A percentile compares a stretch with the other conserved stretches of the same genome.
Conservation (phyloP, 1,140 invertebrate genomes). For the Sitobion miscanthi region DNA sequence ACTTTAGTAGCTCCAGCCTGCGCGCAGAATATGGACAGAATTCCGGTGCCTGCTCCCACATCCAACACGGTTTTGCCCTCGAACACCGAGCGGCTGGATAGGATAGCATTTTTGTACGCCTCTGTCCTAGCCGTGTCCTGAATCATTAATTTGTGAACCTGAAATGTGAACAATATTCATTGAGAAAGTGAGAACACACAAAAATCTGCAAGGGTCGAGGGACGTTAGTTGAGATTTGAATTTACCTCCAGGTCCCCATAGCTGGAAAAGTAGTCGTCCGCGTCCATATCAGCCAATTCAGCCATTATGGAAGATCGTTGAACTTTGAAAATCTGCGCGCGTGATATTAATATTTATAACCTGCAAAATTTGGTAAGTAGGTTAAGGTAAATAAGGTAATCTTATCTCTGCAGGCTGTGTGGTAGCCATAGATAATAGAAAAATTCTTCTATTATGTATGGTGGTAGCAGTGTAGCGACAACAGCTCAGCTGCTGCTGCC, state of each 20-base stretch:
- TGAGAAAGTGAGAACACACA: neutral
- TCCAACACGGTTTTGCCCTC: slow-evolving; percentile 86
- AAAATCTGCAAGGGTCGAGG: neutral
- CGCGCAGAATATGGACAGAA: slow-evolving; percentile 94
- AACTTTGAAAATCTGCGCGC: slow-evolving; percentile 29
- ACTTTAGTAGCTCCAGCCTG: slow-evolving; percentile 90
- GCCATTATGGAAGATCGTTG: neutral
- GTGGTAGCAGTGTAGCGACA: too few relatives aligned
- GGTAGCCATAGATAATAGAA: neutral
- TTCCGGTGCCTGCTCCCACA: slow-evolving; percentile 88
- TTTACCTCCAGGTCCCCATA: slow-evolving; percentile 40
- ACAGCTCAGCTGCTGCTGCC: too few relatives aligned
- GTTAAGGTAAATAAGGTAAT: slow-evolving; percentile 26
- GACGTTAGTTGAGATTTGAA: neutral
- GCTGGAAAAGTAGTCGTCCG: slow-evolving; percentile 9
- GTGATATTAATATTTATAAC: slow-evolving; percentile 31
- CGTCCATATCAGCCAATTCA: neutral
- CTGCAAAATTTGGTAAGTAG: neutral
- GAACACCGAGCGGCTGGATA: slow-evolving; percentile 77
- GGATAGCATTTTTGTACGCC: slow-evolving; percentile 90
- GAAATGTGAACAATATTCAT: neutral
- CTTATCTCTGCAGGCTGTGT: neutral
- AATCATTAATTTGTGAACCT: slow-evolving; percentile 82
- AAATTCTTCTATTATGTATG: too few relatives aligned
- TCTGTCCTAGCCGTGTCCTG: slow-evolving; percentile 87